phyloP scores from a whole-genome alignment of 2,113 vertebrate species.

The Thalassarche chlororhynchos region DNA sequence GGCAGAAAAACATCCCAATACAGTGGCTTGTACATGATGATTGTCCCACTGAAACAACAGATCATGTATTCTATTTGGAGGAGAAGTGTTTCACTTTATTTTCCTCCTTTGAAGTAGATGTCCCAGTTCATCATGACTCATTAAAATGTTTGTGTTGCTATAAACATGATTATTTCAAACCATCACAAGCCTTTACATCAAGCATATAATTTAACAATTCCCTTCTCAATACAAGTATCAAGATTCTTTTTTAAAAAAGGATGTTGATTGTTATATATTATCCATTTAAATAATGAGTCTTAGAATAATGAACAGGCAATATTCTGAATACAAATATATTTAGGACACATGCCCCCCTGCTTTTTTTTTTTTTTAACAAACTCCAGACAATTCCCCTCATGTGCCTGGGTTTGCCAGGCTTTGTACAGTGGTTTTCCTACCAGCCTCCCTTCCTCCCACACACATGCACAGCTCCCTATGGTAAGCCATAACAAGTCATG shows the following conservation, averaged over 20 bases:
- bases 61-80: not conserved
- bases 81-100: constrained; percentile 25
- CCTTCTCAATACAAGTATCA: not conserved
- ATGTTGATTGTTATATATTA: not conserved
- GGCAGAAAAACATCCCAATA: constrained; percentile 4
- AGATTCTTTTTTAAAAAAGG: not conserved
- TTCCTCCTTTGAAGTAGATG: constrained; percentile 1
- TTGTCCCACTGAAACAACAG: constrained; percentile 32
- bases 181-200: not conserved
- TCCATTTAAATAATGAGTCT: not conserved
- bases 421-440: not conserved
- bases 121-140: constrained; percentile 20
- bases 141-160: constrained; percentile 17
- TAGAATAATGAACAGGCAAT: not conserved
- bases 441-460: not conserved
- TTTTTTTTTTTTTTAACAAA: not conserved
- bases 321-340: not conserved
- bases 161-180: constrained; percentile 20
- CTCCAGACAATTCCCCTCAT: not conserved
- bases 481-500: not conserved
- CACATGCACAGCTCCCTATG: not conserved
- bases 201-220: not conserved
- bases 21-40: not conserved
- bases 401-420: not conserved
- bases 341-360: not conserved